Evolutionary conservation across 2,888 invertebrate species (phyloP), one percentile per base, ranked within the genome.

Genomic region (Eilema griseolum): DNA sequence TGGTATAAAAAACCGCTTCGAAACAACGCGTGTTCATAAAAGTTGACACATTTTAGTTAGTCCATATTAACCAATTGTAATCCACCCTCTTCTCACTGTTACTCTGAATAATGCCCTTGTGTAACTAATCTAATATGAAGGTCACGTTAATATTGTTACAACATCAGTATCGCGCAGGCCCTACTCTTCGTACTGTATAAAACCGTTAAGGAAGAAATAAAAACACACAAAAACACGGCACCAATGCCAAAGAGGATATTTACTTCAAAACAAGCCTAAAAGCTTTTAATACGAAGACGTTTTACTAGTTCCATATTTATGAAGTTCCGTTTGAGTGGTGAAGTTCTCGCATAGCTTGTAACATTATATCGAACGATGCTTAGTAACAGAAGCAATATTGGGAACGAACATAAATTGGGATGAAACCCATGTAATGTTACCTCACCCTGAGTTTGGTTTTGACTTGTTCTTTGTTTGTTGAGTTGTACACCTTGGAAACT

Each of bases 281-380:
- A 73, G 33, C 70, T 64, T 66, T 72, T 70, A 64, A 73, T 70
- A 66, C 56, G 28, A 69, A 61, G 61, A 59, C 59, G 52, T 67
- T 78, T 71, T 74, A 74, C 67, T 71, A 65, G 73, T 75, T 70
- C 66, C 59, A 61, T 71, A 72, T 75, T 77, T 73, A 72, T 67
- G 31, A 72, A 77, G 70, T 74, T 31, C 73, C 76, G 66, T 80
- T 76, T 33, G 60, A 76, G 75, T 69, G 67, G 64, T 26, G 63
- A 64, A 74, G 63, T 75, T 66, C 7, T n/a, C 28, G 4, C 66
- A 75, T 72, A 63, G 68, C 67, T 74, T 72, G 66, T 66, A 69
- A 72, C 57, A 52, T 61, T 66, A 70, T 68, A 72, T 78, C 37
- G 64, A 74, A 72, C 61, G 62, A 26, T 66, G n/a, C 24, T 31